Evolutionary conservation across 1,140 invertebrate genomes (phyloP).

Genomic region (Adoxophyes honmai): DNA sequence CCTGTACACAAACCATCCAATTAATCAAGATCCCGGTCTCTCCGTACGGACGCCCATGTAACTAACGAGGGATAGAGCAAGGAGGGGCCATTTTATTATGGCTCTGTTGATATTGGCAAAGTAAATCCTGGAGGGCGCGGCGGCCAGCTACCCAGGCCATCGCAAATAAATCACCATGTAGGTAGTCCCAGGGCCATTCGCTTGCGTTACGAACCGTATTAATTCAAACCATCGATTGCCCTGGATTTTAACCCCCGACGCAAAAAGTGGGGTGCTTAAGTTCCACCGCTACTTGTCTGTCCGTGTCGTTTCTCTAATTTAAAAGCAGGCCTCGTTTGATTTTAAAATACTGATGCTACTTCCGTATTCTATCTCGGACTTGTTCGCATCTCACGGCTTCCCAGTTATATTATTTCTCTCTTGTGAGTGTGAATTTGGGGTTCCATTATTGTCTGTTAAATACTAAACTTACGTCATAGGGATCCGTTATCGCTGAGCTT

Average conservation of each 20-base stretch:
- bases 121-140: slow-evolving; percentile 21
- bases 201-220: slow-evolving; percentile 37
- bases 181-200: slow-evolving; percentile 46
- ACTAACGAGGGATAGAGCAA: neutral
- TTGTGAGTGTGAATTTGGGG: too few species aligned
- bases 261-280: too few species aligned
- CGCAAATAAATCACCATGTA: slow-evolving; percentile 51
- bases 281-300: too few species aligned
- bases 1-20: slow-evolving; percentile 24
- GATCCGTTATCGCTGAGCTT: slow-evolving; percentile 1
- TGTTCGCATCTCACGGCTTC: too few species aligned
- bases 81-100: slow-evolving; percentile 26
- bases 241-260: slow-evolving; percentile 20
- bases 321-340: too few species aligned
- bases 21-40: slow-evolving; percentile 22
- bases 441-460: too few species aligned
- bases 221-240: slow-evolving; percentile 14
- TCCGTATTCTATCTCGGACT: too few species aligned
- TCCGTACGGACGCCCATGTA: slow-evolving; percentile 9
- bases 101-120: slow-evolving; percentile 21
- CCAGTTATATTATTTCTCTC: too few species aligned
- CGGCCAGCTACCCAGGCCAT: slow-evolving; percentile 23
- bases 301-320: too few species aligned
- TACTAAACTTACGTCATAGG: neutral
- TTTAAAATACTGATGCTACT: too few species aligned